A percentile compares a stretch with the other conserved stretches of the same genome.
Conservation (phyloP, 2,888 invertebrate genomes). For the Caenorhabditis imperialis region DNA sequence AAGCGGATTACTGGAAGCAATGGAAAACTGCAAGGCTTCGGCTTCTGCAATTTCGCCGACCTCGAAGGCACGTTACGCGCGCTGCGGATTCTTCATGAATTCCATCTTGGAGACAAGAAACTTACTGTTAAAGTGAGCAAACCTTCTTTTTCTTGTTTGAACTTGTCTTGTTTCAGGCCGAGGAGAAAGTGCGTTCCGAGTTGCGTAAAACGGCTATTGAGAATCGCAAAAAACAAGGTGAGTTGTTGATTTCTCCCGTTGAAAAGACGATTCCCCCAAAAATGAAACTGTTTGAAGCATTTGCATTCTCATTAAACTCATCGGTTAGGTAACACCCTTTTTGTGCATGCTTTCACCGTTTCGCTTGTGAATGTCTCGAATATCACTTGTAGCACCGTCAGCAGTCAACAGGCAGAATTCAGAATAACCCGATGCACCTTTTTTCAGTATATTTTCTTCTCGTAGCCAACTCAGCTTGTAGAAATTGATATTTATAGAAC, state of each 20-base stretch:
- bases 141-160: neutral
- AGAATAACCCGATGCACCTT: conserved; percentile 16
- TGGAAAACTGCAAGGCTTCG: conserved; percentile 84
- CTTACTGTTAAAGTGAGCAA: conserved; percentile 84
- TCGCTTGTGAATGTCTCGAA: conserved; percentile 19
- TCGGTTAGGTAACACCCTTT: conserved; percentile 41
- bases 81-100: conserved; percentile 90
- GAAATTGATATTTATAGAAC: neutral
- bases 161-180: conserved; percentile 55
- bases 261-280: neutral
- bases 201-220: conserved; percentile 54
- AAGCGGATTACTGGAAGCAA: conserved; percentile 89
- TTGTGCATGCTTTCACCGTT: conserved; percentile 32
- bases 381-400: too few relatives aligned
- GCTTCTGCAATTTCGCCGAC: conserved; percentile 96
- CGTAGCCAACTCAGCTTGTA: neutral
- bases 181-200: conserved; percentile 64
- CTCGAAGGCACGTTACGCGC: conserved; percentile 96
- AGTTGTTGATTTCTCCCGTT: conserved; percentile 4
- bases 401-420: too few relatives aligned
- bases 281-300: conserved; percentile 36
- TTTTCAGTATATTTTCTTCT: conserved; percentile 8
- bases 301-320: conserved; percentile 29
- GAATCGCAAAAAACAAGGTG: conserved; percentile 50
- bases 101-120: conserved; percentile 92